These are phyloP conservation scores for Gadus macrocephalus DNA, from an alignment of 2,113 vertebrate species.

Conservation along the genomic window DNA sequence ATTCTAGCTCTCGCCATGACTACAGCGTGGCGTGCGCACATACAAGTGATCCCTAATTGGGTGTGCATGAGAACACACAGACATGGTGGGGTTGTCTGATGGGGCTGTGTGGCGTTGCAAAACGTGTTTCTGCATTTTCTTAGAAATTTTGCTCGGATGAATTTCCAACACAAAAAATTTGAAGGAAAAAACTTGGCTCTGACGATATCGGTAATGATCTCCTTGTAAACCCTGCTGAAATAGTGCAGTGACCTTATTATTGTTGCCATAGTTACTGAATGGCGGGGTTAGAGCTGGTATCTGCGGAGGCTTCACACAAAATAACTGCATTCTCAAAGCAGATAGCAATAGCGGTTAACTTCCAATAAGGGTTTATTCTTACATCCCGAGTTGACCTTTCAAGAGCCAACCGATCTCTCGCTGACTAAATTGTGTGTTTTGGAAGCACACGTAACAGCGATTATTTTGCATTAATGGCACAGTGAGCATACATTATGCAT, in stretches of 20 bases:
- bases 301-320: conserved; percentile 46
- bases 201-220: conserved; percentile 60
- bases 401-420: no score
- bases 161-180: conserved; percentile 54
- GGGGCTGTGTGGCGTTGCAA: neutral
- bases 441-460: no score
- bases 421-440: no score
- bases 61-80: conserved; percentile 17
- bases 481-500: no score
- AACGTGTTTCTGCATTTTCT: conserved; percentile 29
- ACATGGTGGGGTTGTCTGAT: no score
- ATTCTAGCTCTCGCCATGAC: neutral
- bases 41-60: neutral
- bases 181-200: conserved; percentile 18
- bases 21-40: neutral
- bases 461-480: no score
- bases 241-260: conserved; percentile 59
- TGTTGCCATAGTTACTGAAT: conserved; percentile 67
- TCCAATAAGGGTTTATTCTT: conserved; percentile 11
- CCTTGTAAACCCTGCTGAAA: conserved; percentile 57
- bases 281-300: conserved; percentile 55
- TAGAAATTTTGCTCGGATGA: conserved; percentile 34
- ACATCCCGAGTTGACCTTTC: no score
- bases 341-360: conserved; percentile 28
- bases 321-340: conserved; percentile 36